Conservation (phyloP, 2,888 invertebrate species). For the Bombylius discolor region DNA sequence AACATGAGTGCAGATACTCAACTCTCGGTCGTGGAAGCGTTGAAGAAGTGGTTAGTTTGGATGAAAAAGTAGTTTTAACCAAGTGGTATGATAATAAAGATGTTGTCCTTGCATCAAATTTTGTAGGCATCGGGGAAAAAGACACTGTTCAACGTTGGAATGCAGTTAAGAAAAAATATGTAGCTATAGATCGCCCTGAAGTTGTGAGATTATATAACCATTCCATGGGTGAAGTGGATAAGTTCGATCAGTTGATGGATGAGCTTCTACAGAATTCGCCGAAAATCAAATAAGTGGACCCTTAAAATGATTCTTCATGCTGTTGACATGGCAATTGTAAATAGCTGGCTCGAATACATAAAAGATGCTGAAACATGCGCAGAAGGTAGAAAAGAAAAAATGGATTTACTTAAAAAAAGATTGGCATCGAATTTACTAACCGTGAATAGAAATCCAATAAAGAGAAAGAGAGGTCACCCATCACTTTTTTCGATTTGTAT, state of each 20-base stretch:
- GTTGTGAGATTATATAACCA: neutral
- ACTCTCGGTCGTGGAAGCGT: neutral
- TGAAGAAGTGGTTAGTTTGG: neutral
- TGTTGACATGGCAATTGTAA: neutral
- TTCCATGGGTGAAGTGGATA: neutral
- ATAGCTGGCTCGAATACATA: neutral
- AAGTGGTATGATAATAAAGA: neutral
- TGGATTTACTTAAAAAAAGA: too few relatives aligned
- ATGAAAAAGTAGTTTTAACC: neutral
- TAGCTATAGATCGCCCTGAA: neutral
- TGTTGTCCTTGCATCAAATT: neutral
- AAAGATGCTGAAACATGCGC: neutral
- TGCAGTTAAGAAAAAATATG: neutral
- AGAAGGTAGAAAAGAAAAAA: too few relatives aligned
- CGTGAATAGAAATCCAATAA: too few relatives aligned
- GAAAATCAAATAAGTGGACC: neutral
- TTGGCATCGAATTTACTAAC: too few relatives aligned
- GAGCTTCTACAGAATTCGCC: neutral
- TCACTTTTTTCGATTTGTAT: too few relatives aligned
- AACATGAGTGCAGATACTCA: too few relatives aligned
- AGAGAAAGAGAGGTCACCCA: too few relatives aligned
- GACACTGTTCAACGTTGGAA: neutral
- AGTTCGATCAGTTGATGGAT: neutral
- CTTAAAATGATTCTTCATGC: neutral
- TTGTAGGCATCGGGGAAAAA: neutral